Conservation (phyloP, 2,888 invertebrate genomes). For the Cataglyphis altisquamis region DNA sequence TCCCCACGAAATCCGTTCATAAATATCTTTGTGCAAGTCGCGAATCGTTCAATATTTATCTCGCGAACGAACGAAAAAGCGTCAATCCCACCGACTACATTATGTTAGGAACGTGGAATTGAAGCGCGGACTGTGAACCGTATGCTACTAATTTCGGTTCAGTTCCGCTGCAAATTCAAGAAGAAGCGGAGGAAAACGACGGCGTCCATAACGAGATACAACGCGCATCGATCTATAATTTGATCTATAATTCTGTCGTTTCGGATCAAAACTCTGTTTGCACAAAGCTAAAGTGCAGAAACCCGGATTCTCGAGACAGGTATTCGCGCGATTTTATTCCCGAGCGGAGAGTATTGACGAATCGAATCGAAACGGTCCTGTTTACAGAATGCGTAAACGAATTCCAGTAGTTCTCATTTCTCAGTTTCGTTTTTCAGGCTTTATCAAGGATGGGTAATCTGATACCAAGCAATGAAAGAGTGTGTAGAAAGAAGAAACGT, state of each 20-base stretch:
- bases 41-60: not conserved
- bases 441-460: slow-evolving; percentile 32
- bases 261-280: not conserved
- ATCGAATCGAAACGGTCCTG: slow-evolving; percentile 69
- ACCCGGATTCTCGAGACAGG: slow-evolving; percentile 25
- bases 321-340: slow-evolving; percentile 26
- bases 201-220: not conserved
- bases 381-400: slow-evolving; percentile 58
- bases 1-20: not conserved
- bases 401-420: slow-evolving; percentile 38
- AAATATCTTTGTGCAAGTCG: not conserved
- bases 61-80: not conserved
- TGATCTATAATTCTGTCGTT: not conserved
- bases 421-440: not conserved
- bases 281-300: not conserved
- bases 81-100: not conserved
- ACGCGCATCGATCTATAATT: not conserved
- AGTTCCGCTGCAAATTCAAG: slow-evolving; percentile 2
- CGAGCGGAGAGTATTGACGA: slow-evolving; percentile 72
- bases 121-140: not conserved
- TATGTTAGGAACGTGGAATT: not conserved
- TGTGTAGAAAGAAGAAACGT: slow-evolving; percentile 1
- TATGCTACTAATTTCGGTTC: not conserved
- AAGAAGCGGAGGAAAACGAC: not conserved
- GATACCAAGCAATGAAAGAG: slow-evolving; percentile 39